phyloP scores from a whole-genome alignment of 2,113 vertebrate genomes.

The Zeus faber region DNA sequence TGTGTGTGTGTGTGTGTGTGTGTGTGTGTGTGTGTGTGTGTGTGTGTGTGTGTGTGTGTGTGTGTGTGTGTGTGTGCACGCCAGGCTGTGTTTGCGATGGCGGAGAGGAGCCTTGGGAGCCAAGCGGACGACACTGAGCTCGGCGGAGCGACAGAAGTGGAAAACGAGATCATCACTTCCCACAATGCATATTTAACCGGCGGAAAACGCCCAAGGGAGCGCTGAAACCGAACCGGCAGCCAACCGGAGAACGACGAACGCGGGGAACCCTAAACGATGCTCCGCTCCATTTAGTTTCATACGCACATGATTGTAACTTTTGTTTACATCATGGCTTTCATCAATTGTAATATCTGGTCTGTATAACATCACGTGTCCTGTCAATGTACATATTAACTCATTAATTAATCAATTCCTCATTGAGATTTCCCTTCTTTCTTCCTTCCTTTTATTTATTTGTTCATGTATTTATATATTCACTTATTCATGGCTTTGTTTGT shows the following conservation, averaged over 20 bases:
- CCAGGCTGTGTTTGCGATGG: slow-evolving; percentile 9
- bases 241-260: background rate
- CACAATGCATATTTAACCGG: slow-evolving; percentile 40
- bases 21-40: background rate
- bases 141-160: slow-evolving; percentile 34
- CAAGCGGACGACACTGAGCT: slow-evolving; percentile 18
- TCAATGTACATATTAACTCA: too few species aligned
- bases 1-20: background rate
- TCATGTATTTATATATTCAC: too few species aligned
- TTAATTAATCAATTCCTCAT: too few species aligned
- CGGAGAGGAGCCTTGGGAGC: slow-evolving; percentile 17
- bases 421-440: too few species aligned
- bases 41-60: background rate
- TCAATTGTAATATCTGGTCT: too few species aligned
- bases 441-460: too few species aligned
- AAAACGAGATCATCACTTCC: slow-evolving; percentile 37
- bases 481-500: too few species aligned
- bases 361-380: too few species aligned
- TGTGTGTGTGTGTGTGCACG: background rate
- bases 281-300: too few species aligned
- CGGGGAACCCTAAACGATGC: background rate
- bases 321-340: too few species aligned
- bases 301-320: too few species aligned
- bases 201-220: slow-evolving; percentile 3
- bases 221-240: background rate